Evolutionary conservation across 2,113 vertebrate species (phyloP), one percentile per base, ranked within the genome.

Genomic region (Pedetes capensis): DNA sequence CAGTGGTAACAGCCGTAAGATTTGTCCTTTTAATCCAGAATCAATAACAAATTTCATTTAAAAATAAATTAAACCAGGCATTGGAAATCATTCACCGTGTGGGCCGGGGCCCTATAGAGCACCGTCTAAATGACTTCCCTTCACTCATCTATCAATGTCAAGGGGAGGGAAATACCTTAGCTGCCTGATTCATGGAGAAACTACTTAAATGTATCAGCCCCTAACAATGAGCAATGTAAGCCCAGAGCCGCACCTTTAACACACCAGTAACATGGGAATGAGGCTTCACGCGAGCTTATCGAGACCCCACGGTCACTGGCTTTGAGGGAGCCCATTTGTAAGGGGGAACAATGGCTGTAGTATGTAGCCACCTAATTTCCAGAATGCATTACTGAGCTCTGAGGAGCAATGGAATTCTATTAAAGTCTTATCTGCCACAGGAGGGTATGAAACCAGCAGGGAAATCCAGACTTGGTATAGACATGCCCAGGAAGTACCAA

Each of bases 11-110:
- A 96, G 96, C 91, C 91, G 0, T 90, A 95, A 97, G 98, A 98
- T 98, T 98, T 97, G 98, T 98, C 97, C 98, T 98, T 98, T 98
- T 98, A 98, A 98, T 98, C 97, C 98, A 97, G 96, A 97, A 98
- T 98, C 98, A 98, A 98, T 98, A 98, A 96, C 97, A 98, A 98
- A 98, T 98, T 98, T 98, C 98, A 98, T 98, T 98, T 98, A 97
- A 97, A 98, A 97, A 98, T 98, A 98, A 98, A 98, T 98, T 98
- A 98, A 98, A 98, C 93, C 89, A 96, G 97, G 97, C 98, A 97
- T 97, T 97, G 97, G 98, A 97, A 98, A 98, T 98, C 97, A 97
- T 98, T 98, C 97, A 97, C 96, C 57, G 75, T 91, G 95, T 81
- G 97, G 97, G 95, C 94, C 27, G 84, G 95, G 95, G 87, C 89